A percentile compares a stretch with the other conserved stretches of the same genome.
phyloP scores from a whole-genome alignment of 2,797 vertebrate genomes.

The Spondyliosoma cantharus region DNA sequence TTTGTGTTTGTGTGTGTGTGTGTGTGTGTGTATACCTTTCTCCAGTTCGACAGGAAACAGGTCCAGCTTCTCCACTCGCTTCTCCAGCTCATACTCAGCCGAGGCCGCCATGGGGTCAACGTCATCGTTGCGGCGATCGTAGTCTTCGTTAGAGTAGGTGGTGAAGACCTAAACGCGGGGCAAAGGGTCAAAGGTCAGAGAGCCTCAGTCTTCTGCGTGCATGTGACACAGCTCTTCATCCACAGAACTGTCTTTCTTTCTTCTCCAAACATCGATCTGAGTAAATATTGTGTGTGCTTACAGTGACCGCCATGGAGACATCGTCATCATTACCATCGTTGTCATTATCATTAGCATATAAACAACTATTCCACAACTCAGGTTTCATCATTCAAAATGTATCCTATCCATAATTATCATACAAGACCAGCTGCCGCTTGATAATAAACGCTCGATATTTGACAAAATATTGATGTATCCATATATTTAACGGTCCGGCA shows the following conservation, averaged over 20 bases:
- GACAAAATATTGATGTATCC: too few species aligned
- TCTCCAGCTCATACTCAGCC: constrained; percentile 97
- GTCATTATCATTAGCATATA: background rate
- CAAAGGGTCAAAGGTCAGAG: constrained; percentile 50
- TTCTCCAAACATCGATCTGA: background rate
- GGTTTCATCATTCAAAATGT: too few species aligned
- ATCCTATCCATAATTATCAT: too few species aligned
- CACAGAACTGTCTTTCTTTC: background rate
- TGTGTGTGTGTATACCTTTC: constrained; percentile 86
- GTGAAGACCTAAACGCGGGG: constrained; percentile 90
- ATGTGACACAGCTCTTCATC: background rate
- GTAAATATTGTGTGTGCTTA: too few species aligned
- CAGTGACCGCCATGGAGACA: too few species aligned
- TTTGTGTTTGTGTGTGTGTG: constrained; percentile 15
- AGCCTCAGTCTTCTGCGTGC: background rate
- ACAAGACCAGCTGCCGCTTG: too few species aligned
- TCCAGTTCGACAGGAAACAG: constrained; percentile 97
- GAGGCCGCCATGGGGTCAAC: constrained; percentile 98
- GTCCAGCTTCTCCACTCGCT: constrained; percentile 95
- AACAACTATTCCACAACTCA: background rate
- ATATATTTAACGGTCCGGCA: too few species aligned
- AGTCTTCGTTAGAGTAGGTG: constrained; percentile 97
- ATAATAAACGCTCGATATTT: too few species aligned
- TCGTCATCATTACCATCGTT: too few species aligned
- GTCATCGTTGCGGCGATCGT: constrained; percentile 95